Percentiles rank a stretch among this genome's conserved stretches.
Conservation (phyloP, 2,113 vertebrate genomes). For the Theropithecus gelada region DNA sequence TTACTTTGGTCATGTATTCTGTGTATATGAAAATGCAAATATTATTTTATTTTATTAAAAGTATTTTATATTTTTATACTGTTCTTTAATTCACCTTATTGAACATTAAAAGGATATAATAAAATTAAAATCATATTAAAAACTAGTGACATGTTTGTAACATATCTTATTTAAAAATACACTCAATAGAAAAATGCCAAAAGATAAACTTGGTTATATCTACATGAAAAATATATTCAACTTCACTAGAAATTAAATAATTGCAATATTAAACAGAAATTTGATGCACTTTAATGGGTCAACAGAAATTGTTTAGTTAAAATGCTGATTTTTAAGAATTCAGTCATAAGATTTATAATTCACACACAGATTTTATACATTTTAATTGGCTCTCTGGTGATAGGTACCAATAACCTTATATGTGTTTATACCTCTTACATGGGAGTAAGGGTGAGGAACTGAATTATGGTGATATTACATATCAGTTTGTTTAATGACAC, state of each 20-base stretch:
- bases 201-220: neutral
- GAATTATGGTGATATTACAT: neutral
- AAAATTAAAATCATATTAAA: neutral
- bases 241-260: neutral
- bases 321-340: neutral
- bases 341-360: neutral
- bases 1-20: neutral
- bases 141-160: neutral
- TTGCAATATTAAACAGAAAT: neutral
- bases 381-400: neutral
- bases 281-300: neutral
- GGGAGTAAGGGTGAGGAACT: neutral
- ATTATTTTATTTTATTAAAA: neutral
- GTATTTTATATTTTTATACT: neutral
- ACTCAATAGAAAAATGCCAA: neutral
- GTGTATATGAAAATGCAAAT: neutral
- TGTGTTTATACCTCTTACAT: neutral
- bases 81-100: neutral
- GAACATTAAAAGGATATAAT: neutral
- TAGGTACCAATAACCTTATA: neutral
- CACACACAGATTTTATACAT: neutral
- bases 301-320: neutral
- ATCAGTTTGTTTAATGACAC: neutral
- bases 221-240: neutral
- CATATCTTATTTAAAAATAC: neutral